Base-by-base conservation (phyloP, 2,797 vertebrate species). In the Silurus lanzhouensis region DNA sequence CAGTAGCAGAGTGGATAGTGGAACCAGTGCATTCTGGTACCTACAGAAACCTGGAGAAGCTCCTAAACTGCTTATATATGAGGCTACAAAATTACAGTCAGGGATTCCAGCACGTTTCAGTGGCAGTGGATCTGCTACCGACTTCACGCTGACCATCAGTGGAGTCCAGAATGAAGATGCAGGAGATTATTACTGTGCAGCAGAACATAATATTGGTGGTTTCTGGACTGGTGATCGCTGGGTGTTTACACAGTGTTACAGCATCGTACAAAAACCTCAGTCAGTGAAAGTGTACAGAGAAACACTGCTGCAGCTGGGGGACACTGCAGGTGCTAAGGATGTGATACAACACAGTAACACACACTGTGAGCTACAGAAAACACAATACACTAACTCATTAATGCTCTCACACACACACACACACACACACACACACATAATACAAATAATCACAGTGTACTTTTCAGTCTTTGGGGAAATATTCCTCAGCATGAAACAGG, bases 261-360 rank as follows among this genome's bases (percentile, higher is more conserved):
- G 38, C 19, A 14, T 9, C 0, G 27, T 84, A 79, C 83, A 84
- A 84, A 78, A 84, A 84, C 74, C 48, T 77, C 72, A n/a, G 22
- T 71, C 52, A 82, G 66, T n/a, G 52, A 74, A n/a, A 75, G 81
- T 82, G 61, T 25, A 84, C 83, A 78, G 78, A 64, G 74, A 79
- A 84, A 71, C 70, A n/a, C 46, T 84, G 77, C 79, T 84, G 63
- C 87, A 88, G 85, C 79, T 84, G 82, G 71, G 79, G 77, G 27
- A 48, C 66, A 76, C 80, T 71, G 81, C 70, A 83, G 88, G 74
- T 87, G 83, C 80, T 71, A 64, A 78, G 25, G 68, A 71, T 12
- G 68, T 71, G 68, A 71, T 19, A 71, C 63, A 81, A 15, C 63
- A 81, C 44, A 25, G 52, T 48, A 0, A 48, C 38, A 66, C 78